Conservation (phyloP, 2,888 invertebrate species). For the Euplagia quadripunctaria region DNA sequence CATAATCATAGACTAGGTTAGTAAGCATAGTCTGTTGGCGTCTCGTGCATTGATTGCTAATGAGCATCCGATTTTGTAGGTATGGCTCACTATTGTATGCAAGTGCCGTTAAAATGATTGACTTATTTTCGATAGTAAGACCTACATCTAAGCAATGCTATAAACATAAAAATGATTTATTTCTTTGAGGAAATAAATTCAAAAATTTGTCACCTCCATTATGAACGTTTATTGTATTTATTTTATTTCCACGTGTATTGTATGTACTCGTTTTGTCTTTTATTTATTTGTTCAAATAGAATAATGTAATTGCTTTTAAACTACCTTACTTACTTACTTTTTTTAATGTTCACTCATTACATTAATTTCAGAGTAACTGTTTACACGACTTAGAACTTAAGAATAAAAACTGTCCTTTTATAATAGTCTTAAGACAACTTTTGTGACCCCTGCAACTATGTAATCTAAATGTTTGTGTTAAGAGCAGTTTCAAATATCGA, state of each 20-base stretch:
- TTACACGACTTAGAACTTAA: no score
- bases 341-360: no score
- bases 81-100: slow-evolving; percentile 26
- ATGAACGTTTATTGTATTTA: background rate
- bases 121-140: background rate
- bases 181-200: background rate
- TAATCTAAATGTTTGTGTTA: no score
- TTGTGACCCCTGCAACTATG: no score
- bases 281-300: background rate
- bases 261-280: background rate
- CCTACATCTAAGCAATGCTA: background rate
- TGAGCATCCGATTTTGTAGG: slow-evolving; percentile 37
- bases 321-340: no score
- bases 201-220: background rate
- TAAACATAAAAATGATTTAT: no score
- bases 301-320: background rate
- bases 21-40: slow-evolving; percentile 33
- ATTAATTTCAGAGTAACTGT: no score
- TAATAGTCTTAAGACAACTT: no score
- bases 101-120: slow-evolving; percentile 27
- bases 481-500: no score
- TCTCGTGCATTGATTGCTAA: slow-evolving; percentile 40
- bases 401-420: no score
- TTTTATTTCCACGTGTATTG: background rate
- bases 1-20: slow-evolving; percentile 41